A percentile compares a stretch with the other conserved stretches of the same genome.
Conservation (phyloP, 2,113 vertebrate genomes). For the Heteronetta atricapilla region DNA sequence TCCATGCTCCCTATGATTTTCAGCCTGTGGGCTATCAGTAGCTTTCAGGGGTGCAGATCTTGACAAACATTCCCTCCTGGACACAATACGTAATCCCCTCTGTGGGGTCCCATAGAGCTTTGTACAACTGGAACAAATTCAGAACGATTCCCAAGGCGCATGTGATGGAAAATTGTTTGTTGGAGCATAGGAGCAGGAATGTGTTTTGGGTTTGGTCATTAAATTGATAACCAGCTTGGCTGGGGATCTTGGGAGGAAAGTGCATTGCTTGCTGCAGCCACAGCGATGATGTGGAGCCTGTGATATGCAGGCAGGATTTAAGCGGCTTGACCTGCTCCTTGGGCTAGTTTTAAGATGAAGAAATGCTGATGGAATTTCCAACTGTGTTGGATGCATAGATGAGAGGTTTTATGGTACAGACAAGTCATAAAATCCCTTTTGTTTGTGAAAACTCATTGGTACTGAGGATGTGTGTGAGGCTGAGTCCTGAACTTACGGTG, state of each 20-base stretch:
- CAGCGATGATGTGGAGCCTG: background rate
- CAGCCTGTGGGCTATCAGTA: background rate
- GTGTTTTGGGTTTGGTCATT: background rate
- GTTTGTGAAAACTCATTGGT: background rate
- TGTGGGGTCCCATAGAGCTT: fast-evolving
- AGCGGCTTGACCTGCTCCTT: background rate
- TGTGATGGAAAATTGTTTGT: background rate
- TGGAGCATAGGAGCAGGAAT: background rate
- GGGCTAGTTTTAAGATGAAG: background rate
- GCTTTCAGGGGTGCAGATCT: too few relatives aligned
- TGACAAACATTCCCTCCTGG: background rate
- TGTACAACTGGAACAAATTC: background rate
- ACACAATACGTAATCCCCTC: fast-evolving
- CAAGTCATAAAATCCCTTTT: background rate
- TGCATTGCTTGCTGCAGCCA: too few relatives aligned
- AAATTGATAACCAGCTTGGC: too few relatives aligned
- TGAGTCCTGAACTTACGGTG: background rate
- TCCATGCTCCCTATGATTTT: background rate
- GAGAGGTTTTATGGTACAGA: background rate
- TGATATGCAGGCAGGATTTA: too few relatives aligned
- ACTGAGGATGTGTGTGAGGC: background rate
- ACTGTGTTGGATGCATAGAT: background rate
- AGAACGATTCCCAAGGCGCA: background rate
- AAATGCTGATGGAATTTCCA: background rate
- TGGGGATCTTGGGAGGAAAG: background rate